Percentiles rank a stretch among this genome's conserved stretches.
Conservation (phyloP, 2,888 invertebrate species). For the Herminia tarsipennalis region DNA sequence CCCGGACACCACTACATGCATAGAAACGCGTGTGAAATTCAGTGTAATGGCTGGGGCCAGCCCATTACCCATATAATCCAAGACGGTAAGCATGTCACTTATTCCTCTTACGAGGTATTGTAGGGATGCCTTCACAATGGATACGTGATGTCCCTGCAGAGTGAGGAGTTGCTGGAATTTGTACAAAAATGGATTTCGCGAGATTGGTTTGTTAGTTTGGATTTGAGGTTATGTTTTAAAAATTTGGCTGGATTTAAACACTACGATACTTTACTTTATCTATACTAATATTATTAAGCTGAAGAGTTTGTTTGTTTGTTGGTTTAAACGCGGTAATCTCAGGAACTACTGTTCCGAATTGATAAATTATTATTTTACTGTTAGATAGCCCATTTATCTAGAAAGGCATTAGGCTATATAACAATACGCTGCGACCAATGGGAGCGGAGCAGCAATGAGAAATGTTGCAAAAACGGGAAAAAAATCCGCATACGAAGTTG, state of each 20-base stretch:
- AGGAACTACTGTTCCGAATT: no score
- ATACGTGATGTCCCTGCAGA: constrained; percentile 36
- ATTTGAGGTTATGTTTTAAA: constrained; percentile 11
- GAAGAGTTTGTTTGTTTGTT: no score
- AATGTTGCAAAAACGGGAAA: no score
- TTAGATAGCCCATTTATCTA: no score
- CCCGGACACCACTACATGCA: constrained; percentile 13
- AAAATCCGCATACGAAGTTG: no score
- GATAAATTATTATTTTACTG: no score
- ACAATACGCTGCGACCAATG: no score
- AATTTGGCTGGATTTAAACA: background rate
- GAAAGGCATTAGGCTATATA: no score
- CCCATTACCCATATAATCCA: constrained; percentile 52
- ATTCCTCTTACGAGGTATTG: constrained; percentile 48
- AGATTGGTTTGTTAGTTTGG: constrained; percentile 20
- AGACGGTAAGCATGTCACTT: constrained; percentile 50
- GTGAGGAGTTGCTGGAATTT: constrained; percentile 41
- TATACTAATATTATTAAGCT: no score
- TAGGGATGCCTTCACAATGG: constrained; percentile 43
- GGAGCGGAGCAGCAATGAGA: no score
- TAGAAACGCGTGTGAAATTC: constrained; percentile 33
- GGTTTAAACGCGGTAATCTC: no score
- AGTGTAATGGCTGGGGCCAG: constrained; percentile 34
- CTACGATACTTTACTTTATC: background rate
- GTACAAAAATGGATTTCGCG: constrained; percentile 16